Percentiles rank a stretch among this genome's conserved stretches.
phyloP scores from a whole-genome alignment of 53 echinoderm and acorn worm species.

The Paelopatides confundens region DNA sequence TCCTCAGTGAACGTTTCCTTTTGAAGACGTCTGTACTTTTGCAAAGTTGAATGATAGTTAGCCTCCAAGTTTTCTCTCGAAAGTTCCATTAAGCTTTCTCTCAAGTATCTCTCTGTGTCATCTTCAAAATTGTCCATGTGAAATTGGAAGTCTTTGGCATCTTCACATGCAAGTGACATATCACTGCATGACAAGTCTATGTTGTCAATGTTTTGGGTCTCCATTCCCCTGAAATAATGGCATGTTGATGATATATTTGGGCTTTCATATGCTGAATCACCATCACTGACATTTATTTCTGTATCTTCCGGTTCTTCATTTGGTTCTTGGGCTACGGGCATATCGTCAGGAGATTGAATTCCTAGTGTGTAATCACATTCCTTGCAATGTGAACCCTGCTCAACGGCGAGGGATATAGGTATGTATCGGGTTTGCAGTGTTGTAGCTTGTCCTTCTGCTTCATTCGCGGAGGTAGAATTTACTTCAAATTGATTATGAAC shows the following conservation, averaged over 20 bases:
- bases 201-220: background rate
- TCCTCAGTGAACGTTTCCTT: background rate
- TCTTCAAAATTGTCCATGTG: conserved; percentile 36
- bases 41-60: conserved; percentile 10
- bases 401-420: background rate
- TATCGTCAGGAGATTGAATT: background rate
- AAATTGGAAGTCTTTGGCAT: conserved; percentile 1
- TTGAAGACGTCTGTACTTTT: background rate
- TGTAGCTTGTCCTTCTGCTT: background rate
- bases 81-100: conserved; percentile 34
- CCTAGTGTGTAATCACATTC: background rate
- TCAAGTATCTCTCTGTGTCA: conserved; percentile 22
- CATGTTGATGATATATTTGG: background rate
- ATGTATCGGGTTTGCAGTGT: background rate
- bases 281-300: background rate
- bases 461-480: background rate
- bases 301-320: background rate
- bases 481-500: background rate
- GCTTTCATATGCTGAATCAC: background rate
- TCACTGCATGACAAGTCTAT: background rate
- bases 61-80: conserved; percentile 23
- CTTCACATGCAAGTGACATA: background rate
- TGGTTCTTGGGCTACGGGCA: background rate
- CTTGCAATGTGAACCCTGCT: background rate
- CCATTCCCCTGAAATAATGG: background rate